phyloP scores from a whole-genome alignment of 2,888 invertebrate species.

The Mylabris sibirica region DNA sequence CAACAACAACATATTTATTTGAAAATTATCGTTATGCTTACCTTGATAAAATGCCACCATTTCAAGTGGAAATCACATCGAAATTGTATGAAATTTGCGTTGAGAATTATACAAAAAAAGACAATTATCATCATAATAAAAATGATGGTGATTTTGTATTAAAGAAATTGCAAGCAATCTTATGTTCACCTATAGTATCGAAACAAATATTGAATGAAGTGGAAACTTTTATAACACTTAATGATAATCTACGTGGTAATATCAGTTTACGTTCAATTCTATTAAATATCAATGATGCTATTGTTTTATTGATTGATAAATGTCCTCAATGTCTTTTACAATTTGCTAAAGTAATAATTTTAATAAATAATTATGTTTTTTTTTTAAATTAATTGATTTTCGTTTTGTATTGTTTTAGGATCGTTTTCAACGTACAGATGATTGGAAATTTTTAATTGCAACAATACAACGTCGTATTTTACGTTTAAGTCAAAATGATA shows the following conservation, averaged over 20 bases:
- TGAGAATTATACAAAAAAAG: constrained; percentile 40
- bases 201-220: constrained; percentile 68
- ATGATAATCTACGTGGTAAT: constrained; percentile 65
- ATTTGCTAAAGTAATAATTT: constrained; percentile 64
- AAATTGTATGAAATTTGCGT: constrained; percentile 53
- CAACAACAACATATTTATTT: constrained; percentile 56
- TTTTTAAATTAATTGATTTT: too few species aligned
- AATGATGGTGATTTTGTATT: constrained; percentile 55
- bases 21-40: constrained; percentile 61
- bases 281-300: constrained; percentile 63
- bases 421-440: constrained; percentile 58
- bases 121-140: constrained; percentile 21
- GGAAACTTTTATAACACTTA: constrained; percentile 67
- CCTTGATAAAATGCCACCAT: constrained; percentile 64
- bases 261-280: constrained; percentile 64
- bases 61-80: constrained; percentile 56
- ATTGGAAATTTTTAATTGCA: constrained; percentile 61
- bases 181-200: constrained; percentile 66
- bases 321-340: constrained; percentile 70
- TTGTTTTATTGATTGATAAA: constrained; percentile 66
- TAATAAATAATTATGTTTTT: too few species aligned
- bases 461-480: constrained; percentile 59
- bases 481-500: constrained; percentile 51
- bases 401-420: constrained; percentile 42
- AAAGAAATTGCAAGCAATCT: constrained; percentile 65